phyloP scores from a whole-genome alignment of 2,113 vertebrate species.

The Cottus gobio region DNA sequence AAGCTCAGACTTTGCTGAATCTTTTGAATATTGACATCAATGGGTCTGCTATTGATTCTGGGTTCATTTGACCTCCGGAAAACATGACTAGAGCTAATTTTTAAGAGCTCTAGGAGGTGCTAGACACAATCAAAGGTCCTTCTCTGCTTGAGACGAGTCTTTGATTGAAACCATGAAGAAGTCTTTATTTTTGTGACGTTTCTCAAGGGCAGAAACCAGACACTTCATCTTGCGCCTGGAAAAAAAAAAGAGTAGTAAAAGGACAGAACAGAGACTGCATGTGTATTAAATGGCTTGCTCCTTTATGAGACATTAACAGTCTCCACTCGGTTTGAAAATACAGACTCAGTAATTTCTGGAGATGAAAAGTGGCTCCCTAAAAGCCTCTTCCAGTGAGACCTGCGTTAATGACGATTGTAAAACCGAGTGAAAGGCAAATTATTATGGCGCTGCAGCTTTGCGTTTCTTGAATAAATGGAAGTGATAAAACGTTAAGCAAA shows the following conservation, averaged over 20 bases:
- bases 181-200: conserved; percentile 18
- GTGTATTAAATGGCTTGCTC: not conserved
- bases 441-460: conserved; percentile 12
- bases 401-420: conserved; percentile 54
- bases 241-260: conserved; percentile 18
- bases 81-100: too few species aligned
- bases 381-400: conserved; percentile 48
- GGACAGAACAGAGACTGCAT: not conserved
- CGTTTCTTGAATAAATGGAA: conserved; percentile 47
- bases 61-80: too few species aligned
- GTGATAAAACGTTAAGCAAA: conserved; percentile 37
- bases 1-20: too few species aligned
- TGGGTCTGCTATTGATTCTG: too few species aligned
- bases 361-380: conserved; percentile 50
- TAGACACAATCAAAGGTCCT: conserved; percentile 15
- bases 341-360: conserved; percentile 27
- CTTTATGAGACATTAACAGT: conserved; percentile 29
- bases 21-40: too few species aligned
- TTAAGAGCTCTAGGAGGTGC: too few species aligned
- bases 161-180: conserved; percentile 30
- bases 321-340: conserved; percentile 37
- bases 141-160: not conserved
- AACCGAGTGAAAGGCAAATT: conserved; percentile 48
- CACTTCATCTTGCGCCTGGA: not conserved
- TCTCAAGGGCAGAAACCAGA: conserved; percentile 23